Evolutionary conservation across 2,797 vertebrate species (phyloP).

Genomic region (Micromesistius poutassou): DNA sequence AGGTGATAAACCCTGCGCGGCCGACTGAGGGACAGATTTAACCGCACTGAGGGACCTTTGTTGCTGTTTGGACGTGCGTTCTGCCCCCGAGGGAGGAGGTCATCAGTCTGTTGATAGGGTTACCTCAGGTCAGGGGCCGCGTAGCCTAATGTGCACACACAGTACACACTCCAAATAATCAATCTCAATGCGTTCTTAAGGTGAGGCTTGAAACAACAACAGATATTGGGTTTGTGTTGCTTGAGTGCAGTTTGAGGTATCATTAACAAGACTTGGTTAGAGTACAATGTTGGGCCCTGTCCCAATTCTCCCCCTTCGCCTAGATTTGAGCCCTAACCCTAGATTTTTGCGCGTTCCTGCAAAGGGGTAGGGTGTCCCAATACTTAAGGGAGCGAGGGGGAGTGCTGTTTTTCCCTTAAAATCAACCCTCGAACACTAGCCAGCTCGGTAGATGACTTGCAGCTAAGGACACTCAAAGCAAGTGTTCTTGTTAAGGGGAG

Average conservation of each 20-base stretch:
- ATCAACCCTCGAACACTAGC: too few species aligned
- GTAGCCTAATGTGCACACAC: neutral
- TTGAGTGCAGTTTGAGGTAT: neutral
- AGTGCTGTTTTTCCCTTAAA: too few species aligned
- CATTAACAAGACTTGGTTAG: neutral
- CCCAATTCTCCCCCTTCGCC: too few species aligned
- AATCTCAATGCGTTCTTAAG: neutral
- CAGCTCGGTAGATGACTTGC: too few species aligned
- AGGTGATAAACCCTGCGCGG: slow-evolving; percentile 13
- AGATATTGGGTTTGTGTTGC: neutral
- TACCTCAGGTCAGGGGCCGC: neutral
- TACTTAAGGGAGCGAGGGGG: too few species aligned
- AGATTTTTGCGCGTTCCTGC: too few species aligned
- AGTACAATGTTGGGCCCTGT: neutral
- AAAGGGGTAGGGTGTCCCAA: too few species aligned
- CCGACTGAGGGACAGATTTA: slow-evolving; percentile 68
- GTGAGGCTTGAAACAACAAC: neutral
- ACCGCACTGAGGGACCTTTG: slow-evolving; percentile 58
- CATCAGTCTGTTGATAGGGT: neutral
- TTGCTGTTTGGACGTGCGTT: slow-evolving; percentile 60
- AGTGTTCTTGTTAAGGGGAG: too few species aligned
- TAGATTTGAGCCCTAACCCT: too few species aligned
- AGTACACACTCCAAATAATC: neutral
- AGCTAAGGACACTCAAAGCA: too few species aligned
- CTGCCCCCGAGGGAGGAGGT: slow-evolving; percentile 59